Evolutionary conservation across 1,140 invertebrate species (phyloP).

Genomic region (Bombus vancouverensis): DNA sequence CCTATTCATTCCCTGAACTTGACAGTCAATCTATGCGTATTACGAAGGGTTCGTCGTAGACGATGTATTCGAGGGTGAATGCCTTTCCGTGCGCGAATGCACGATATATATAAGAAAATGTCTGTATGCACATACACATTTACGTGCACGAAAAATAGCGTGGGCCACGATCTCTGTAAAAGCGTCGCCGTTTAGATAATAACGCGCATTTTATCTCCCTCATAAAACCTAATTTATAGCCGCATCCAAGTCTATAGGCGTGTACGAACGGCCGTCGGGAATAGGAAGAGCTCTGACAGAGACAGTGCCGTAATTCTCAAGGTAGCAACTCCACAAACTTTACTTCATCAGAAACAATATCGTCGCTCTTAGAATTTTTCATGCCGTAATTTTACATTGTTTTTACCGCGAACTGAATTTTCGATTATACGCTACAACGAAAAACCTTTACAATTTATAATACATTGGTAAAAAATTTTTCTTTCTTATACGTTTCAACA

Average conservation of each 20-base stretch:
- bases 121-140: not conserved
- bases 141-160: constrained; percentile 71
- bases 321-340: constrained; percentile 35
- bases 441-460: too few relatives aligned
- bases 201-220: constrained; percentile 83
- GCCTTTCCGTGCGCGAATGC: constrained; percentile 36
- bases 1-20: constrained; percentile 68
- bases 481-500: too few relatives aligned
- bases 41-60: constrained; percentile 61
- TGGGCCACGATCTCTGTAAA: constrained; percentile 79
- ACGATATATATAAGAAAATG: not conserved
- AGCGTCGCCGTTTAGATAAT: constrained; percentile 83
- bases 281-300: constrained; percentile 64
- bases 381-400: too few relatives aligned
- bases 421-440: too few relatives aligned
- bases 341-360: not conserved
- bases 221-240: constrained; percentile 83
- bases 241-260: constrained; percentile 77
- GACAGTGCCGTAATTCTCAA: constrained; percentile 61
- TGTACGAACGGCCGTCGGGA: constrained; percentile 65
- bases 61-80: constrained; percentile 63
- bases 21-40: constrained; percentile 67
- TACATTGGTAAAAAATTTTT: too few relatives aligned
- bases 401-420: too few relatives aligned
- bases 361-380: too few relatives aligned